These are phyloP conservation scores for Pygathrix nemaeus DNA, from an alignment of 2,113 vertebrate genomes.

Conservation along the genomic window DNA sequence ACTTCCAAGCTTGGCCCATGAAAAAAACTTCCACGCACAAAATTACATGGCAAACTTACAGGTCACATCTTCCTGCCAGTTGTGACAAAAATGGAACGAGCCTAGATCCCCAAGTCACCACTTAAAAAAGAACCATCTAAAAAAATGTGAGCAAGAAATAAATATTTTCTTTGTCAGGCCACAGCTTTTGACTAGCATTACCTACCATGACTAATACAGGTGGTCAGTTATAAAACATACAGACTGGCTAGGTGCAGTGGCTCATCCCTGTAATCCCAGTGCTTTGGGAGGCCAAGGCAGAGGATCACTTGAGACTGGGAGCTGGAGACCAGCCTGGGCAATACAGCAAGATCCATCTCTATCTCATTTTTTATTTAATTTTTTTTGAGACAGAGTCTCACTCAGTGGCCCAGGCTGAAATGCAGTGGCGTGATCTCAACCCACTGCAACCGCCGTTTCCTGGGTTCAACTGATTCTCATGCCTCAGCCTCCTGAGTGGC, in stretches of 20 bases:
- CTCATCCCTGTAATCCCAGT: too few species aligned
- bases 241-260: not conserved
- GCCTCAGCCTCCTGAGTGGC: too few species aligned
- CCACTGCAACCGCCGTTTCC: too few species aligned
- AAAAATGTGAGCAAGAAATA: constrained; percentile 2
- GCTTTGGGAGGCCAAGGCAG: too few species aligned
- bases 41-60: not conserved
- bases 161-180: not conserved
- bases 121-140: not conserved
- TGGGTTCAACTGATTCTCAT: too few species aligned
- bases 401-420: too few species aligned
- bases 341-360: too few species aligned
- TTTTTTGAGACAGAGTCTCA: too few species aligned
- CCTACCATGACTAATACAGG: not conserved
- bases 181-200: not conserved
- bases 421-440: too few species aligned
- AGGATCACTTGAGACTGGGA: too few species aligned
- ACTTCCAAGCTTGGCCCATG: not conserved
- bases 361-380: too few species aligned
- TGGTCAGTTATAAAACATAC: not conserved
- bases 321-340: too few species aligned
- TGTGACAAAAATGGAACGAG: not conserved
- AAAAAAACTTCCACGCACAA: not conserved
- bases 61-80: not conserved
- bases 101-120: not conserved